Percentiles rank a stretch among this genome's conserved stretches.
Conservation (phyloP, 2,888 invertebrate species). For the Cephus pygmeus region DNA sequence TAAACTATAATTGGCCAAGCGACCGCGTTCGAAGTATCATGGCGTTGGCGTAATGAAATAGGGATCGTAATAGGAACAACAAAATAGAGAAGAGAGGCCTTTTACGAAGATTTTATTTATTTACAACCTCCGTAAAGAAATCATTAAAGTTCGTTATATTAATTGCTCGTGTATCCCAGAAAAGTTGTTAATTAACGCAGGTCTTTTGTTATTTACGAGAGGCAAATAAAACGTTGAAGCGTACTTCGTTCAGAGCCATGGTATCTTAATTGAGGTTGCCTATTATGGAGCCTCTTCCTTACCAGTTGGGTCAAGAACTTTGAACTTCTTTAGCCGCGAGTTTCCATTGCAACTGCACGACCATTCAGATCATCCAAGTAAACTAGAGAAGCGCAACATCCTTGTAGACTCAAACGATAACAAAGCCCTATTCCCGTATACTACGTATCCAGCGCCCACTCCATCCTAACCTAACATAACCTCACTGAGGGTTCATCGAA, state of each 20-base stretch:
- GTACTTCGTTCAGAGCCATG: not conserved
- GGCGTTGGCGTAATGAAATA: not conserved
- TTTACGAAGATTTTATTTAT: conserved; percentile 16
- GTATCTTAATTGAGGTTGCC: conserved; percentile 10
- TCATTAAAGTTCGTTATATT: conserved; percentile 24
- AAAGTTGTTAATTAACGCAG: conserved; percentile 22
- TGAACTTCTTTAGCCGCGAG: not conserved
- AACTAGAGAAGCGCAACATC: not conserved
- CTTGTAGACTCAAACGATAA: not conserved
- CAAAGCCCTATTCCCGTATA: not conserved
- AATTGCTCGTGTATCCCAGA: conserved; percentile 18
- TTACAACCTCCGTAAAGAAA: conserved; percentile 20
- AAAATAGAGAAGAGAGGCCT: not conserved
- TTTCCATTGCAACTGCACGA: not conserved
- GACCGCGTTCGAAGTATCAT: not conserved
- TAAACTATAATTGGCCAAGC: not conserved
- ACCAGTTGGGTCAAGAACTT: conserved; percentile 3
- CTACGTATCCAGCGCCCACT: not conserved
- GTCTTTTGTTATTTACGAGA: conserved; percentile 18
- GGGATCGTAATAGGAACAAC: not conserved
- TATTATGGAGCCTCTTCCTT: conserved; percentile 3
- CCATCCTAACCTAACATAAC: not conserved
- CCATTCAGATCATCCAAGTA: not conserved
- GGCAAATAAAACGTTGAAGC: conserved; percentile 3
- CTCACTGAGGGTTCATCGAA: not conserved